phyloP scores from a whole-genome alignment of 35 echinoderm and acorn worm genomes.

The Anneissia japonica region DNA sequence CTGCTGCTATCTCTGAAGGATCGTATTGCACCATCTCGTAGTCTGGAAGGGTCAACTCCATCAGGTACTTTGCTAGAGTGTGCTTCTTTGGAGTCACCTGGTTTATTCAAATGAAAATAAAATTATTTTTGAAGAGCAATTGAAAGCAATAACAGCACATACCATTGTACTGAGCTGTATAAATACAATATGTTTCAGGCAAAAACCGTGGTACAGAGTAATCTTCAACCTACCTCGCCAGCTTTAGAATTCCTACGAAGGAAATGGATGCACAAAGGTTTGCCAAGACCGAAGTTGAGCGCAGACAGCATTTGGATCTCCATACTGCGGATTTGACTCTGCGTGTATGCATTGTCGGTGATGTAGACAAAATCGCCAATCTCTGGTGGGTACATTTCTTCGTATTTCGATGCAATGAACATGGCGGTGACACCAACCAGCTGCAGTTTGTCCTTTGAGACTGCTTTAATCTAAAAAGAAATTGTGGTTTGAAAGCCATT shows the following conservation, averaged over 20 bases:
- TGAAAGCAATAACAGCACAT: no score
- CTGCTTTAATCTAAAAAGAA: conserved; percentile 53
- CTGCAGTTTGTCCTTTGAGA: conserved; percentile 85
- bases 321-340: conserved; percentile 67
- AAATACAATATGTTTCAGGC: no score
- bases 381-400: conserved; percentile 99
- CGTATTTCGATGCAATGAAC: conserved; percentile 95
- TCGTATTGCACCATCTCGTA: conserved; percentile 87
- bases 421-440: conserved; percentile 91
- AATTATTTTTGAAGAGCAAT: no score
- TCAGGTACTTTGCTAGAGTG: conserved; percentile 91
- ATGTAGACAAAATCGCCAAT: conserved; percentile 99
- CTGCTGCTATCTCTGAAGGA: conserved; percentile 94
- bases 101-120: no score
- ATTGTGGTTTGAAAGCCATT: no score
- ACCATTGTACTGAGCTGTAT: no score
- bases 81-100: conserved; percentile 83
- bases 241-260: conserved; percentile 91
- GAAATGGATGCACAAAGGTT: conserved; percentile 90
- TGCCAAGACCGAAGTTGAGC: conserved; percentile 65
- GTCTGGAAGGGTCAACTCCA: conserved; percentile 89
- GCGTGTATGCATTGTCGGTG: conserved; percentile 95
- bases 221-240: conserved; percentile 80
- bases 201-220: no score
- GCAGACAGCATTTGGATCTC: conserved; percentile 54